Percentiles rank a stretch among this genome's conserved stretches.
Conservation (phyloP, 2,797 vertebrate genomes). For the Enteromius mattozi region DNA sequence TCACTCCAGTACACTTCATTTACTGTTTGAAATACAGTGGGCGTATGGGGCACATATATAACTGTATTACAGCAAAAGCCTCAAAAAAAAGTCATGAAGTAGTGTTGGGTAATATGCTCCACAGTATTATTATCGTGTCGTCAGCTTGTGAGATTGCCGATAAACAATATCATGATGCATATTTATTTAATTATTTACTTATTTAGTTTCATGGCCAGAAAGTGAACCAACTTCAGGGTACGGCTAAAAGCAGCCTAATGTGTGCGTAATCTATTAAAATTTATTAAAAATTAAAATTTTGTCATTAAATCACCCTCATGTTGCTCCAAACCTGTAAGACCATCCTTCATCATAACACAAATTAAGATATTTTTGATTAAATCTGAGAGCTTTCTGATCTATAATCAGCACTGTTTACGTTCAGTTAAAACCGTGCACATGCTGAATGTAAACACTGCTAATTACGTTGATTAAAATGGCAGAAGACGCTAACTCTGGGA, state of each 20-base stretch:
- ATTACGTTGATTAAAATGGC: neutral
- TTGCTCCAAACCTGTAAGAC: neutral
- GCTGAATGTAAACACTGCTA: neutral
- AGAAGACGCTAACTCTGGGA: no score
- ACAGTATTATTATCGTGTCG: neutral
- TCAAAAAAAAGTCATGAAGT: neutral
- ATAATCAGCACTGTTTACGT: neutral
- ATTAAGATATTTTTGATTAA: neutral
- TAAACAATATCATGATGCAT: neutral
- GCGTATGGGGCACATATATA: neutral
- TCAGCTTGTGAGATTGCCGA: neutral
- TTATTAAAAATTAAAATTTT: neutral
- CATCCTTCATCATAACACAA: neutral
- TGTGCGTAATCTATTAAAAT: neutral
- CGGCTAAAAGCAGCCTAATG: neutral
- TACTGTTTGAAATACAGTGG: conserved; percentile 21
- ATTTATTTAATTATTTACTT: neutral
- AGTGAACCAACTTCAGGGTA: neutral
- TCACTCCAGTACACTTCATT: conserved; percentile 15
- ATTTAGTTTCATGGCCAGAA: neutral
- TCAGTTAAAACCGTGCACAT: neutral
- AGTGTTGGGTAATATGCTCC: neutral
- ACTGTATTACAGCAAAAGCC: neutral
- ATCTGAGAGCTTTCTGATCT: neutral
- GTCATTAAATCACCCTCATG: neutral